These are phyloP conservation scores for Heliconius ethilla DNA, from an alignment of 2,888 invertebrate species.

Conservation along the genomic window DNA sequence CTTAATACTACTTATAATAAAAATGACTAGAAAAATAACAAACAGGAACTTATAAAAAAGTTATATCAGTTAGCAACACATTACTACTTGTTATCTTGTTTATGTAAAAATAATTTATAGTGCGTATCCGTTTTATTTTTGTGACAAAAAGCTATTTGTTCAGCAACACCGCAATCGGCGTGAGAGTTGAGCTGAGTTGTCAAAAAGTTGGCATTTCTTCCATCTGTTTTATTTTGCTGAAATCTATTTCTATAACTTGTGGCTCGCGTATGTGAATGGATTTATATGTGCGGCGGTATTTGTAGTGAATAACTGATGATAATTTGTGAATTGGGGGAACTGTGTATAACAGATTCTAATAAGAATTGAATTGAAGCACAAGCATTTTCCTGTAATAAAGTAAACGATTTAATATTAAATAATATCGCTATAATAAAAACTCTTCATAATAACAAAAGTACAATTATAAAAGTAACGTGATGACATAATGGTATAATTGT, in stretches of 20 bases:
- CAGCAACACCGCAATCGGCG: constrained; percentile 15
- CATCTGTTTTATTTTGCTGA: constrained; percentile 71
- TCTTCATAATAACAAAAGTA: constrained; percentile 18
- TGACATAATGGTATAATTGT: constrained; percentile 70
- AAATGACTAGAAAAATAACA: neutral
- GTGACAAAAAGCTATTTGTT: constrained; percentile 14
- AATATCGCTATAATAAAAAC: constrained; percentile 9
- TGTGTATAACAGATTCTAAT: constrained; percentile 21
- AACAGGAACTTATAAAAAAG: too few relatives aligned
- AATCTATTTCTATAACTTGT: constrained; percentile 62
- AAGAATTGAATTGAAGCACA: constrained; percentile 3
- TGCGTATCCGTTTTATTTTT: constrained; percentile 25
- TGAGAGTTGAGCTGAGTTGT: constrained; percentile 59
- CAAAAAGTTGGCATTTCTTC: constrained; percentile 75
- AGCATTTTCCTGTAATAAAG: neutral
- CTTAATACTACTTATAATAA: neutral
- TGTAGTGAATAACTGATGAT: neutral
- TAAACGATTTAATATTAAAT: constrained; percentile 2
- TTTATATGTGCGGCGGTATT: constrained; percentile 21
- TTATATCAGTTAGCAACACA: too few relatives aligned
- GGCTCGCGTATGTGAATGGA: constrained; percentile 28
- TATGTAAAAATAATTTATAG: neutral
- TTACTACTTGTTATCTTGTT: neutral
- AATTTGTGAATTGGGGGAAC: neutral
- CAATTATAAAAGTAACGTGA: constrained; percentile 46